These are phyloP conservation scores for Ceyx erithaca DNA, from an alignment of 2,797 vertebrate species.

Conservation along the genomic window DNA sequence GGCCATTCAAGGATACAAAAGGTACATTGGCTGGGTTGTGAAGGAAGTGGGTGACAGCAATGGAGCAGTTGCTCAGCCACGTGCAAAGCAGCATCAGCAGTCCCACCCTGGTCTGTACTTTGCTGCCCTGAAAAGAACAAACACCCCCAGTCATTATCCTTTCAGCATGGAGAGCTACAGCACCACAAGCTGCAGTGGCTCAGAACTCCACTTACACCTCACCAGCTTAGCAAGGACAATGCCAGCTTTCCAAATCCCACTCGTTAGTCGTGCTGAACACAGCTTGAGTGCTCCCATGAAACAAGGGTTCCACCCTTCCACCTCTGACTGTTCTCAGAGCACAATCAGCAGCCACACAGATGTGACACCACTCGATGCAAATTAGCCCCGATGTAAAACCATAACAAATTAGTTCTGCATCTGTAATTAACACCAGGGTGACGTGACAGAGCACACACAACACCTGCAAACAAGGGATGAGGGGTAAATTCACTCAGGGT, in stretches of 20 bases:
- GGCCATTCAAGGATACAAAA: slow-evolving; percentile 91
- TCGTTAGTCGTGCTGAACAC: background rate
- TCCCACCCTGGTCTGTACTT: slow-evolving; percentile 96
- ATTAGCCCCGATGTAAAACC: background rate
- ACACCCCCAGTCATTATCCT: background rate
- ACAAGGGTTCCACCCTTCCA: background rate
- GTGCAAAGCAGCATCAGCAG: slow-evolving; percentile 97
- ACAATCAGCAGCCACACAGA: slow-evolving; percentile 6
- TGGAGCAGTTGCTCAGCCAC: slow-evolving; percentile 96
- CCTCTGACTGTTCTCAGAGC: background rate
- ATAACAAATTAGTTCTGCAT: background rate
- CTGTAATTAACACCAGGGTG: background rate
- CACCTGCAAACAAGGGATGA: background rate
- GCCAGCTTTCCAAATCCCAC: background rate
- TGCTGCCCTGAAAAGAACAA: slow-evolving; percentile 89
- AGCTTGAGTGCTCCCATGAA: background rate
- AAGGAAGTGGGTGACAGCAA: slow-evolving; percentile 97
- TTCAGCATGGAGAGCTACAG: background rate
- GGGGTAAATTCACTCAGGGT: background rate
- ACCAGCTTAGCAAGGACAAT: accelerated
- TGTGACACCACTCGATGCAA: background rate
- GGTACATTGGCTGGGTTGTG: slow-evolving; percentile 97
- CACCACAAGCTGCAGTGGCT: background rate
- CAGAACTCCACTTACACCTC: background rate
- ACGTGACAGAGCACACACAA: background rate